Conservation (phyloP, 2,113 vertebrate species). For the Macaca nemestrina region DNA sequence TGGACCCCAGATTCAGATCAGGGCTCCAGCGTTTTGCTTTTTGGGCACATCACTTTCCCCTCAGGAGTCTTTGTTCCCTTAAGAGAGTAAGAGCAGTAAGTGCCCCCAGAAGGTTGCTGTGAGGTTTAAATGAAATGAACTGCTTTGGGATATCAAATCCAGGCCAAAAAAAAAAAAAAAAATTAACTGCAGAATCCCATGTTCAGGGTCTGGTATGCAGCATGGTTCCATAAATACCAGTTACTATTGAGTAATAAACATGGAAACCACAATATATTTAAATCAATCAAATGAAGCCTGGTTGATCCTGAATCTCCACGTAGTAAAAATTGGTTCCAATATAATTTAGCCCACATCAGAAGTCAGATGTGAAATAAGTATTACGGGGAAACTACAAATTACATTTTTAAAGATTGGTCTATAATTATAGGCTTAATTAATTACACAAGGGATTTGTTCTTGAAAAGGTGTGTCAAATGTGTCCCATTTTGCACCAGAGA, state of each 20-base stretch:
- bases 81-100: background rate
- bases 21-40: background rate
- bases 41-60: background rate
- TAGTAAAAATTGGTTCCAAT: slow-evolving; percentile 61
- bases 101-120: background rate
- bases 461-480: background rate
- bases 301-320: slow-evolving; percentile 28
- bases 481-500: background rate
- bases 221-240: background rate
- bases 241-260: background rate
- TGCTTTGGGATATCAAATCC: too few species aligned
- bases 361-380: slow-evolving; percentile 12
- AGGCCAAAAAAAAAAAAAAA: too few species aligned
- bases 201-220: too few species aligned
- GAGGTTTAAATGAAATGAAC: too few species aligned
- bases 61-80: background rate
- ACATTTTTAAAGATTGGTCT: slow-evolving; percentile 55
- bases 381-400: slow-evolving; percentile 60
- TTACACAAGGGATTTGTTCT: slow-evolving; percentile 27
- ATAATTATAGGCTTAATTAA: slow-evolving; percentile 73
- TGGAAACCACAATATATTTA: background rate
- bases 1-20: accelerated
- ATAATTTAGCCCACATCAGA: slow-evolving; percentile 63
- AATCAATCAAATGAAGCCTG: background rate
- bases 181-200: background rate